Evolutionary conservation across 2,113 vertebrate genomes (phyloP).

Genomic region (Apodemus sylvaticus): DNA sequence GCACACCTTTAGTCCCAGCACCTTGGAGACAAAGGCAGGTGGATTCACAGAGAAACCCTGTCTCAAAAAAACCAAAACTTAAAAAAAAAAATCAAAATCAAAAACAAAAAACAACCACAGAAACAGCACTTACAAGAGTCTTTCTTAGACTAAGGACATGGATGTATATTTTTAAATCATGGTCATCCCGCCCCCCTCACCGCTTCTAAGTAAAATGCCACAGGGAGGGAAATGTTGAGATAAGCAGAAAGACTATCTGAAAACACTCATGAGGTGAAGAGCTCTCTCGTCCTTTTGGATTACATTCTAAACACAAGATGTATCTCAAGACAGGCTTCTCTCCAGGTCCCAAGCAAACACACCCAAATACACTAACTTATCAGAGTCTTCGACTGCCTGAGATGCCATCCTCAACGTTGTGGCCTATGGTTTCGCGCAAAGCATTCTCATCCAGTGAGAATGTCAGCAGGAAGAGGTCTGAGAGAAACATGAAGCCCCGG

Average conservation of each 20-base stretch:
- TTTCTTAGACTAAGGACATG: conserved; percentile 25
- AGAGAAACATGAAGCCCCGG: conserved; percentile 73
- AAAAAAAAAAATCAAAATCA: too few species aligned
- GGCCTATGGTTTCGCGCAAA: conserved; percentile 60
- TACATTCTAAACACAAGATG: conserved; percentile 44
- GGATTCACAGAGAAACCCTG: too few species aligned
- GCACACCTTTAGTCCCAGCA: too few species aligned
- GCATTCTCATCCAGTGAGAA: conserved; percentile 77
- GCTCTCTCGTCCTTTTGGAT: conserved; percentile 26
- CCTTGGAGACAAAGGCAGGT: too few species aligned
- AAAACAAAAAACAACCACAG: neutral
- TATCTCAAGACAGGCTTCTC: conserved; percentile 52
- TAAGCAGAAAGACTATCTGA: conserved; percentile 36
- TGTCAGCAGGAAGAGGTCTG: conserved; percentile 79
- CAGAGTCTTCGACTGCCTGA: conserved; percentile 39
- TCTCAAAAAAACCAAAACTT: too few species aligned
- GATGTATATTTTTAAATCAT: conserved; percentile 23
- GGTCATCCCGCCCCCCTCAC: neutral
- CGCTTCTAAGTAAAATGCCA: conserved; percentile 6
- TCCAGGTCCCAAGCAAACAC: conserved; percentile 65
- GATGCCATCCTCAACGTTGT: conserved; percentile 51
- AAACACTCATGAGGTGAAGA: neutral
- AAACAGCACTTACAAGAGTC: neutral
- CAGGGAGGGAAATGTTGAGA: neutral
- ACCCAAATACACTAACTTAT: conserved; percentile 61